These are phyloP conservation scores for Ochotona princeps DNA, from an alignment of 2,113 vertebrate genomes.

Conservation along the genomic window DNA sequence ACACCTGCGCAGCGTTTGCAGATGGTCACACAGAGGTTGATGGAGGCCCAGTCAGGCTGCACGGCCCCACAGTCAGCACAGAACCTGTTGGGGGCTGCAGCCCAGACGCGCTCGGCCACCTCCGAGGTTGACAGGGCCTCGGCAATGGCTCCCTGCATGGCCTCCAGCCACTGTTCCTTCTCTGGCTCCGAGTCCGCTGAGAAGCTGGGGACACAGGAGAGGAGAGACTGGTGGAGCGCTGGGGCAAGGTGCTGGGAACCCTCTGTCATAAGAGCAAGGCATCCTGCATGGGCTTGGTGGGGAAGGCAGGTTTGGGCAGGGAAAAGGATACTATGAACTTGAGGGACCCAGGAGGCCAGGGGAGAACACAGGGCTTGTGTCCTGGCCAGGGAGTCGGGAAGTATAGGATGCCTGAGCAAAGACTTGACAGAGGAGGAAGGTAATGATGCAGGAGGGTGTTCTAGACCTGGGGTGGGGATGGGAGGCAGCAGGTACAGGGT, in stretches of 20 bases:
- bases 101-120: constrained; percentile 93
- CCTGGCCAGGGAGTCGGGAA: neutral
- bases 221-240: neutral
- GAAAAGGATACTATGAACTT: neutral
- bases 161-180: constrained; percentile 93
- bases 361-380: neutral
- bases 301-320: neutral
- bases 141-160: constrained; percentile 90
- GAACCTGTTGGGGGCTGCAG: constrained; percentile 87
- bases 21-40: constrained; percentile 96
- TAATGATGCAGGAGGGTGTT: neutral
- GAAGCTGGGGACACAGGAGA: constrained; percentile 87
- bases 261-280: neutral
- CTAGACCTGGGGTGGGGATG: neutral
- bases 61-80: constrained; percentile 93
- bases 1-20: constrained; percentile 97
- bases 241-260: neutral
- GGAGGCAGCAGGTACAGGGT: neutral
- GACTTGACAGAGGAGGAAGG: neutral
- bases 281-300: neutral
- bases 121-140: constrained; percentile 94
- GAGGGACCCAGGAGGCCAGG: accelerated
- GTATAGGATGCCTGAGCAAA: neutral
- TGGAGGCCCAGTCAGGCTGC: constrained; percentile 95
- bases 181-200: constrained; percentile 90